A percentile compares a stretch with the other conserved stretches of the same genome.
Evolutionary conservation across 2,888 invertebrate species (phyloP).

Genomic region (Philereme vetulata): DNA sequence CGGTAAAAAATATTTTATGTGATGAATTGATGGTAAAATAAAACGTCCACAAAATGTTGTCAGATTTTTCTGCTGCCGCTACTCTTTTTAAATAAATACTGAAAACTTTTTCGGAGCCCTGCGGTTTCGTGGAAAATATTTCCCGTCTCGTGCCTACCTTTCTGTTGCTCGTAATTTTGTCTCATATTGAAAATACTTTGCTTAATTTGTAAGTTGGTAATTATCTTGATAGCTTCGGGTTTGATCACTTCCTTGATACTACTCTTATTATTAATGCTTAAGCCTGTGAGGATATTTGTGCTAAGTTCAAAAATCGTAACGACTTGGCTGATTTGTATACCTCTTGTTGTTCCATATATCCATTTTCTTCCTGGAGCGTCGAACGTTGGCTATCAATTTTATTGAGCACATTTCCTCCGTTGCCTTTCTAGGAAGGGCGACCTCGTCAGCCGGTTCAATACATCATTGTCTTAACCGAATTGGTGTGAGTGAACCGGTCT

Average conservation of each 20-base stretch:
- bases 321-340: constrained; percentile 5
- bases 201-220: constrained; percentile 17
- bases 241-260: too few relatives aligned
- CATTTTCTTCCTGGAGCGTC: constrained; percentile 20
- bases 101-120: constrained; percentile 68
- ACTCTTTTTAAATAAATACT: constrained; percentile 58
- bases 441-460: constrained; percentile 43
- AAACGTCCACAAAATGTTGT: constrained; percentile 57
- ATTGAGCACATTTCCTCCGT: constrained; percentile 42
- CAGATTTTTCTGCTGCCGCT: constrained; percentile 55
- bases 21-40: constrained; percentile 56
- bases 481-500: constrained; percentile 38
- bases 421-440: constrained; percentile 44
- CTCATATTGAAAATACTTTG: constrained; percentile 36
- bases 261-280: too few relatives aligned
- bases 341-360: constrained; percentile 17
- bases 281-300: too few relatives aligned
- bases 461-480: constrained; percentile 47
- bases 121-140: constrained; percentile 62
- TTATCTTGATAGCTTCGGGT: constrained; percentile 22
- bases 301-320: too few relatives aligned
- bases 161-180: constrained; percentile 47
- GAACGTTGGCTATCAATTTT: constrained; percentile 38
- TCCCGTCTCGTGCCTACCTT: constrained; percentile 48
- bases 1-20: constrained; percentile 9